Conservation (phyloP, 2,113 vertebrate species). For the Psettodes erumei region DNA sequence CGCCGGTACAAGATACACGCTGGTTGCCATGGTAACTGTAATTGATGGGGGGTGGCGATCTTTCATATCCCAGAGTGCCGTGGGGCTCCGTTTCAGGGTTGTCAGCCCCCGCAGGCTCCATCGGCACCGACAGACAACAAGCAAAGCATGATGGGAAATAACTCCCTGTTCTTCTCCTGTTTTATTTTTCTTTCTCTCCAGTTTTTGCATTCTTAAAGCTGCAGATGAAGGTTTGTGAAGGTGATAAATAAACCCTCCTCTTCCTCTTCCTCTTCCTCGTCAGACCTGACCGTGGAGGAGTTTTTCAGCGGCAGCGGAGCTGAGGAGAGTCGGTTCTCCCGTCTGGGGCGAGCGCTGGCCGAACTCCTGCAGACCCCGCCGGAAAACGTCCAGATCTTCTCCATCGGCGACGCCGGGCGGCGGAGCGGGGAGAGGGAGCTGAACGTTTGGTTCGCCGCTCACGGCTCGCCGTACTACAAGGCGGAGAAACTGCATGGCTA, state of each 20-base stretch:
- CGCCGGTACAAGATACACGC: no score
- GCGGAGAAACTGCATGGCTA: slow-evolving; percentile 88
- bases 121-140: not conserved
- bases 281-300: slow-evolving; percentile 86
- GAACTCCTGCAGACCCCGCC: slow-evolving; percentile 80
- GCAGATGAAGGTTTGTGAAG: not conserved
- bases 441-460: slow-evolving; percentile 86
- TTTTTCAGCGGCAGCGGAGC: slow-evolving; percentile 80
- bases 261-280: not conserved
- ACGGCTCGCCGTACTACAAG: slow-evolving; percentile 84
- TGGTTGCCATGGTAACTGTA: slow-evolving; percentile 6
- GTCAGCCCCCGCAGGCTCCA: slow-evolving; percentile 27
- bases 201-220: no score
- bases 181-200: not conserved
- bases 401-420: slow-evolving; percentile 75
- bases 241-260: not conserved
- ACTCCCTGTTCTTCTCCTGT: not conserved
- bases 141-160: slow-evolving; percentile 30
- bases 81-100: not conserved
- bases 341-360: slow-evolving; percentile 80
- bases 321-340: slow-evolving; percentile 83
- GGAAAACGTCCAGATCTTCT: slow-evolving; percentile 87
- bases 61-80: not conserved
- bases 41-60: not conserved
- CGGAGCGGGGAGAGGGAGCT: slow-evolving; percentile 67